Evolutionary conservation across 2,888 invertebrate genomes (phyloP), one percentile per base, ranked within the genome.

Genomic region (Anthoptus insignis): DNA sequence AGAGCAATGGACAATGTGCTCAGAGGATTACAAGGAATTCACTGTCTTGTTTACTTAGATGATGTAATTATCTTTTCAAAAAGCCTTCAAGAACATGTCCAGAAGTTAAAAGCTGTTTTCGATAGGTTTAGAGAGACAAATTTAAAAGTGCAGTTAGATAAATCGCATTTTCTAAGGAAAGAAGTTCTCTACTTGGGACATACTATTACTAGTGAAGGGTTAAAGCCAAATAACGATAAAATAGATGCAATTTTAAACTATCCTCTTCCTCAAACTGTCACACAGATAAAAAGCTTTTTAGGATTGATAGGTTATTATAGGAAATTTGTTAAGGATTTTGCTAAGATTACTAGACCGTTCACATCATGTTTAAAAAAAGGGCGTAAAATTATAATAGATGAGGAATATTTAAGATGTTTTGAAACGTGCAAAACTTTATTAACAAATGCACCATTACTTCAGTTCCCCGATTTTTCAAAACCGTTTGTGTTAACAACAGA

Each of bases 401-500:
- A 47, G 3, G 22, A 47, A 21, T 47, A 21, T 21, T 14, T 37
- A 1, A 37, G 14, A 1, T 9, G 21, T 3, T 47, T 47, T 47
- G 21, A 47, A 11, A 4, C 6, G 13, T 47, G 45, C 13, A 47
- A 47, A 47, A 13, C 19, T 21, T 21, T 47, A 21, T 21, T 47
- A 47, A 47, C 13, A 1, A 47, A 47, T 22, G 45, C 45, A 1
- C 45, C 45, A 2, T 22, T 8, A 24, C 16, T 16, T 64, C 16
- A 56, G 27, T 16, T 6, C 0, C 13, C 24, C 9, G 32, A 24
- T 7, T 19, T 45, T 1, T 2, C 34, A 37, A 64, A 63, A 47
- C 50, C 65, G 67, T 67, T 71, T 3, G 67, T 65, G 32, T 13
- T 78, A 0, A 76, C 76, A 0, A 78, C 77, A 2, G 77, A 79